phyloP scores from a whole-genome alignment of 1,140 invertebrate species.

The Drosophila suzukii region DNA sequence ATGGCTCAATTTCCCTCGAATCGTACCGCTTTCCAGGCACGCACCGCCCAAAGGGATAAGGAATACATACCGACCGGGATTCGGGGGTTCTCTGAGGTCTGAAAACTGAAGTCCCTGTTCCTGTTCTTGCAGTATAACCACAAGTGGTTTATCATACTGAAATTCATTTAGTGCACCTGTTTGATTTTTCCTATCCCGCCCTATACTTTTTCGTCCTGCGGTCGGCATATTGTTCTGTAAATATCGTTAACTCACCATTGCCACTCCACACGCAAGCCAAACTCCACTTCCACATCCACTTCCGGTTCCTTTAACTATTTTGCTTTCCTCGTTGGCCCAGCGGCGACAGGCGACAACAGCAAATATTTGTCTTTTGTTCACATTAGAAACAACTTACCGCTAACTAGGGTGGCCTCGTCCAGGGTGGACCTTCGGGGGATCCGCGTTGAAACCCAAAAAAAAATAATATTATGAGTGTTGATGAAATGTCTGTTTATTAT shows the following conservation, averaged over 20 bases:
- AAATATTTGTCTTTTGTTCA: slow-evolving; percentile 56
- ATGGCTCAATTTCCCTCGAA: slow-evolving; percentile 83
- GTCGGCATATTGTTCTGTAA: slow-evolving; percentile 69
- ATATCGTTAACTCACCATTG: slow-evolving; percentile 77
- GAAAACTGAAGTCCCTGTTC: background rate
- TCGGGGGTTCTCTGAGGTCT: background rate
- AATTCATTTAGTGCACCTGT: slow-evolving; percentile 84
- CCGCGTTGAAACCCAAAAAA: background rate
- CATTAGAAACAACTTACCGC: slow-evolving; percentile 52
- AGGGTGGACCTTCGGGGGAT: slow-evolving; percentile 12
- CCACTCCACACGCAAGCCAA: slow-evolving; percentile 60
- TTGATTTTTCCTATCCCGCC: slow-evolving; percentile 74
- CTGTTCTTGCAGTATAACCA: slow-evolving; percentile 46
- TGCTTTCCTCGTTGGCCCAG: background rate
- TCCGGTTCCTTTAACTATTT: slow-evolving; percentile 24
- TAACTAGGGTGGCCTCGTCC: slow-evolving; percentile 36
- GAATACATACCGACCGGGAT: slow-evolving; percentile 1
- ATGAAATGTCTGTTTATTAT: background rate
- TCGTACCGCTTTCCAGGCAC: slow-evolving; percentile 57
- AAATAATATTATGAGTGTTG: background rate
- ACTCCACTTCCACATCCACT: slow-evolving; percentile 54
- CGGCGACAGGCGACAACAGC: slow-evolving; percentile 47
- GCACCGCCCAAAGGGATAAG: slow-evolving; percentile 21
- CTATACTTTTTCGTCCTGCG: slow-evolving; percentile 13
- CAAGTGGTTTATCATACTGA: slow-evolving; percentile 81